Percentiles rank a stretch among this genome's conserved stretches.
These are phyloP conservation scores for Anodontia alba DNA, from an alignment of 2,888 invertebrate genomes.

Conservation along the genomic window DNA sequence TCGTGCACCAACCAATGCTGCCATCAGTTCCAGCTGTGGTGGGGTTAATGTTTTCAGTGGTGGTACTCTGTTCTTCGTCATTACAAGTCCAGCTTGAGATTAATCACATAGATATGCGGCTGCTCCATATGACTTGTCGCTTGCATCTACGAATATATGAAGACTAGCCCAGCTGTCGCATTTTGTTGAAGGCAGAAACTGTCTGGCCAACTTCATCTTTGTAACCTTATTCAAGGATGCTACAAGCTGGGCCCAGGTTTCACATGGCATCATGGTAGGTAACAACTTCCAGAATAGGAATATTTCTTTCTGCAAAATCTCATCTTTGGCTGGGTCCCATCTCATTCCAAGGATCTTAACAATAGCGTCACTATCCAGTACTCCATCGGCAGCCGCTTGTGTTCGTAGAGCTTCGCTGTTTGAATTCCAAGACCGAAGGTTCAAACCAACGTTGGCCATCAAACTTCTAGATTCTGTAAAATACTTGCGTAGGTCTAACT, in stretches of 20 bases:
- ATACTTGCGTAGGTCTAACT: constrained; percentile 15
- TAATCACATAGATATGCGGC: constrained; percentile 32
- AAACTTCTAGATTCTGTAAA: constrained; percentile 26
- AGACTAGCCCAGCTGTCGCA: background rate
- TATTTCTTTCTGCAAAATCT: constrained; percentile 1
- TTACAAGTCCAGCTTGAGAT: constrained; percentile 25
- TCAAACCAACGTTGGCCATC: constrained; percentile 14
- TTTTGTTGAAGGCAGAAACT: background rate
- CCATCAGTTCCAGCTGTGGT: constrained; percentile 50
- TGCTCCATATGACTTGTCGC: constrained; percentile 31
- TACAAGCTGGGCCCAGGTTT: background rate
- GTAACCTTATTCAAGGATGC: background rate
- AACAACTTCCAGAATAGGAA: background rate
- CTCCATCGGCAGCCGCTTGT: constrained; percentile 20
- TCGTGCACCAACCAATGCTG: constrained; percentile 42
- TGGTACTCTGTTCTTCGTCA: constrained; percentile 40
- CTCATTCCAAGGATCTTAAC: constrained; percentile 42
- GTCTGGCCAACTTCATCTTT: background rate
- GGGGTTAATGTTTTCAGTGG: constrained; percentile 39
- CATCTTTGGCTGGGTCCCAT: constrained; percentile 39
- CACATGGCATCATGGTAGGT: background rate
- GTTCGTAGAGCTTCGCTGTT: background rate
- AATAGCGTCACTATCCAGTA: constrained; percentile 15
- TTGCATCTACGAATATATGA: constrained; percentile 18
- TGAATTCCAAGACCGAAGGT: background rate